Base-by-base conservation (phyloP, 1,140 invertebrate genomes). In the Drosophila navojoa region DNA sequence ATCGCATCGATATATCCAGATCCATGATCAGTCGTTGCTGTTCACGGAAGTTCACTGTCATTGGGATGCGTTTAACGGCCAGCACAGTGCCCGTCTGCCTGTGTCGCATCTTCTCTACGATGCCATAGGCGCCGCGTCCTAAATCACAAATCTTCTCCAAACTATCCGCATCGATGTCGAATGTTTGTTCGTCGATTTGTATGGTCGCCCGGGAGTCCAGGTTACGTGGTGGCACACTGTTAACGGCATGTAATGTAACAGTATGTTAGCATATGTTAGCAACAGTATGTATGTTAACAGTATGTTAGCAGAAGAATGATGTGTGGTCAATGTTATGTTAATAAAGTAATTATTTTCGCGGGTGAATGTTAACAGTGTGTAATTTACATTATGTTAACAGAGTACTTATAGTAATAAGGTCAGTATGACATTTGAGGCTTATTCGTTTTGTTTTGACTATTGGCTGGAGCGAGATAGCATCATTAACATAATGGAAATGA, bases 31-130 rank as follows among this genome's bases (percentile, higher is more conserved):
- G 94, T 72, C 98, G 94, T 92, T 99, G 99, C 67, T 92, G 93
- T 92, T 99, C 98, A 84, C 98, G 96, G 52, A 95, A 96, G 92
- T 98, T 98, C 2, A 98, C 97, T 52, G 97, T 98, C 76, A 97
- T 96, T 59, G 97, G 95, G 93, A 99, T 99, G 94, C 98, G 95
- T 96, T 99, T 99, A 0, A 99, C 98, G 76, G 98, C 98, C 96
- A 99, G 97, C 52, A 97, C 95, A 60, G 97, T 97, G 58, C 95
- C 95, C 79, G 96, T 97, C 70, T 96, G 96, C 86, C 96, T 95
- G 92, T 99, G 98, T 61, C 95, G 93, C 97, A 99, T 98, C 93
- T 98, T 98, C 82, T 98, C 97, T 5, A 99, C 98, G 91, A 98
- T 96, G 4, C 98, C 98, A 94, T 99, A 99, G 11, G 98, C 98